These are phyloP conservation scores for Patagioenas fasciata DNA, from an alignment of 2,113 vertebrate genomes.

Conservation along the genomic window DNA sequence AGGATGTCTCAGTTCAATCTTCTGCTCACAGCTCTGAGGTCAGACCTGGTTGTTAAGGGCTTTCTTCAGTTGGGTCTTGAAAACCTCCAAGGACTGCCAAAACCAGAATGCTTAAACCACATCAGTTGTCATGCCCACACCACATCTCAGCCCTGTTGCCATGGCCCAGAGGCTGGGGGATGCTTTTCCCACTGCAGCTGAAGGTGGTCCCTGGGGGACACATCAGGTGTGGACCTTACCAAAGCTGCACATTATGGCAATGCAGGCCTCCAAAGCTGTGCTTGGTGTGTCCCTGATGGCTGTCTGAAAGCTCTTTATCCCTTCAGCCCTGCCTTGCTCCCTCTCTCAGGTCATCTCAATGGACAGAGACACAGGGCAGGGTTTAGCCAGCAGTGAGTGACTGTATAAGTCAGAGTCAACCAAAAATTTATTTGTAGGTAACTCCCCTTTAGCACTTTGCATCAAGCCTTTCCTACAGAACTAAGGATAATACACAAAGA, in stretches of 20 bases:
- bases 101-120: not conserved
- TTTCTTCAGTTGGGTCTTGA: not conserved
- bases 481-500: not conserved
- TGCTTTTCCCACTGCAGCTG: accelerated
- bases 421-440: not conserved
- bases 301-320: not conserved
- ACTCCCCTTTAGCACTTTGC: not conserved
- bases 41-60: not conserved
- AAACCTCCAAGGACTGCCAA: not conserved
- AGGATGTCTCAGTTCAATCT: not conserved
- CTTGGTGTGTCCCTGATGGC: accelerated
- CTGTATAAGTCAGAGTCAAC: not conserved
- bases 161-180: not conserved
- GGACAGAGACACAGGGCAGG: not conserved
- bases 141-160: accelerated
- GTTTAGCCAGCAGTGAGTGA: not conserved
- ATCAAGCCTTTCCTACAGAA: not conserved
- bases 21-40: not conserved
- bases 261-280: not conserved
- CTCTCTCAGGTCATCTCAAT: not conserved
- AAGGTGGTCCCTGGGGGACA: too few relatives aligned
- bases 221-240: not conserved
- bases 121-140: too few relatives aligned
- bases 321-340: not conserved
- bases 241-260: not conserved